These are phyloP conservation scores for Amphipyra berbera DNA, from an alignment of 2,888 invertebrate genomes.

Conservation along the genomic window DNA sequence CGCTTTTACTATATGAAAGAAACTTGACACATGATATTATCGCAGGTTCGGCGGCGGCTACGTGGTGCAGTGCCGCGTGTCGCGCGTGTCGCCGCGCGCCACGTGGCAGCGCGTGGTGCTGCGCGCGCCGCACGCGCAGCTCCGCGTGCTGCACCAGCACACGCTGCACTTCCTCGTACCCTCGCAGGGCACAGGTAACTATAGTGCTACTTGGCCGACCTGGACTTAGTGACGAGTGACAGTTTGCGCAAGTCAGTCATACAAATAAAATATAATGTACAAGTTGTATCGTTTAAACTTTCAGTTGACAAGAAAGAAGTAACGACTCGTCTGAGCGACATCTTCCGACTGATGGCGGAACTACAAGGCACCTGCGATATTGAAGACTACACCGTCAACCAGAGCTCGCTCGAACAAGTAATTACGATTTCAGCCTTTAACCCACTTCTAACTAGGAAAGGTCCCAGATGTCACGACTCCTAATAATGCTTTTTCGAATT, in stretches of 20 bases:
- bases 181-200: slow-evolving; percentile 61
- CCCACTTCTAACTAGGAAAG: too few relatives aligned
- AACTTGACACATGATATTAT: neutral
- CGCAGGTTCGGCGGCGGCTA: slow-evolving; percentile 89
- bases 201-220: neutral
- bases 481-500: too few relatives aligned
- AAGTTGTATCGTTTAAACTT: slow-evolving; percentile 21
- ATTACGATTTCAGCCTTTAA: too few relatives aligned
- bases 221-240: too few relatives aligned
- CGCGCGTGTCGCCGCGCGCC: slow-evolving; percentile 52
- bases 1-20: too few relatives aligned
- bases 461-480: too few relatives aligned
- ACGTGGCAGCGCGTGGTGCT: slow-evolving; percentile 71
- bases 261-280: too few relatives aligned
- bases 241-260: too few relatives aligned
- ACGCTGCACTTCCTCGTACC: slow-evolving; percentile 86
- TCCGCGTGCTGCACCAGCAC: slow-evolving; percentile 80
- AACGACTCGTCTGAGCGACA: slow-evolving; percentile 81
- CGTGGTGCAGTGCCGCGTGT: slow-evolving; percentile 79
- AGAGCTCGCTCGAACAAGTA: slow-evolving; percentile 91
- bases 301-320: slow-evolving; percentile 77
- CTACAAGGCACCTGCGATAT: slow-evolving; percentile 85
- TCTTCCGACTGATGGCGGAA: slow-evolving; percentile 85
- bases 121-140: slow-evolving; percentile 75
- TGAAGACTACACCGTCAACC: slow-evolving; percentile 90